Base-by-base conservation (phyloP, 1,140 invertebrate species). In the Anthonomus grandis region DNA sequence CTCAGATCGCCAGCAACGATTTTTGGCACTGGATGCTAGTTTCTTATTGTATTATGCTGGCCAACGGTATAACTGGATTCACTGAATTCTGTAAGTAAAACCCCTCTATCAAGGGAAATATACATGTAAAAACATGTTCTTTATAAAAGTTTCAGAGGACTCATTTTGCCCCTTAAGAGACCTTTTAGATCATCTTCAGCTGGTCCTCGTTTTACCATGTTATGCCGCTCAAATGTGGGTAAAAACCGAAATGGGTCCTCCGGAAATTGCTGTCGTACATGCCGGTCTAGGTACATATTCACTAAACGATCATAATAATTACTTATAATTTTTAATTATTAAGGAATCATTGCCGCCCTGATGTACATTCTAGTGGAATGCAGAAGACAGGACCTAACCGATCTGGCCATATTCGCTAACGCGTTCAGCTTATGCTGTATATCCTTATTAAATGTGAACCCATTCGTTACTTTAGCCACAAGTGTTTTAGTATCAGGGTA, bases 31-130 rank as follows among this genome's bases (percentile, higher is more conserved):
- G 49, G 42, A 42, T 22, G 19, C 27, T 57, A 13, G 44, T 62
- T 18, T 17, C 23, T 13, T 57, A 47, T 13, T 22, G 47, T 15
- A 19, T 56, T 19, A 56, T 56, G 48, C 8, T 46, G n/a, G 52
- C 41, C 9, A 46, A 45, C 27, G 52, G 41, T 12, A 24, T 51
- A 5, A 21, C 41, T 8, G 53, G 46, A 38, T 60, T 44, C 21
- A 56, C 24, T 23, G 58, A 54, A 38, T 55, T 60, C 27, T 41
- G 59, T 56, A 60, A 50, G 47, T 56, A 50, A 6, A 23, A 45
- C 4, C n/a, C n/a, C n/a, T 0, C 15, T 1, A 10, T 9, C 24
- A 13, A 1, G 0, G 31, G 3, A 15, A 6, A 37, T 55, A 4
- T n/a, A n/a, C 15, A 12, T 45, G 17, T 23, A 53, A 23, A 2